A percentile compares a stretch with the other conserved stretches of the same genome.
Evolutionary conservation across 2,113 vertebrate species (phyloP).

Genomic region (Desmodus rotundus): DNA sequence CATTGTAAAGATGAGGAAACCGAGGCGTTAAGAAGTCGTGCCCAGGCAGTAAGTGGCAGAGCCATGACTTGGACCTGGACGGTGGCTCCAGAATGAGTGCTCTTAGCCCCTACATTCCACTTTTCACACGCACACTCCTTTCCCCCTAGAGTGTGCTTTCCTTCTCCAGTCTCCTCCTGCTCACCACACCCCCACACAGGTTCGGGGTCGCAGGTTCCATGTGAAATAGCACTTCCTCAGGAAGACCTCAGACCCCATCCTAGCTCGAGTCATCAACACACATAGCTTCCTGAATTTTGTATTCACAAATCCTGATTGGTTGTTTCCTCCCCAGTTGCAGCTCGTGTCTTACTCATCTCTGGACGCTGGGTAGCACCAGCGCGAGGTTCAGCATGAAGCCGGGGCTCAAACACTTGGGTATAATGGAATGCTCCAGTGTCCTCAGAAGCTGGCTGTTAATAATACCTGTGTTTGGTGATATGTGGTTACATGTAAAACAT

Average conservation of each 20-base stretch:
- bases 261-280: background rate
- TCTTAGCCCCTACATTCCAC: no score
- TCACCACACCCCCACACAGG: background rate
- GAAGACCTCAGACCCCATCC: background rate
- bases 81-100: background rate
- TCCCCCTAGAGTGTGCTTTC: background rate
- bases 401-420: background rate
- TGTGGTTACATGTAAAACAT: background rate
- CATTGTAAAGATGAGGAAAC: background rate
- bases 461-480: background rate
- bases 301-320: background rate
- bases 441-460: background rate
- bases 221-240: background rate
- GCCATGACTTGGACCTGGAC: background rate
- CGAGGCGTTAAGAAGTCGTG: background rate
- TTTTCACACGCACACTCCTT: no score
- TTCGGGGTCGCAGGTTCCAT: background rate
- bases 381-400: background rate
- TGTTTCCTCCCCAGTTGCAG: background rate
- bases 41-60: background rate
- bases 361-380: background rate
- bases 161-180: background rate
- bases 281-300: background rate
- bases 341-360: background rate
- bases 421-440: background rate